These are phyloP conservation scores for Palythoa grandiflora DNA, from an alignment of 92 coral and sea anemone genomes.

Conservation along the genomic window DNA sequence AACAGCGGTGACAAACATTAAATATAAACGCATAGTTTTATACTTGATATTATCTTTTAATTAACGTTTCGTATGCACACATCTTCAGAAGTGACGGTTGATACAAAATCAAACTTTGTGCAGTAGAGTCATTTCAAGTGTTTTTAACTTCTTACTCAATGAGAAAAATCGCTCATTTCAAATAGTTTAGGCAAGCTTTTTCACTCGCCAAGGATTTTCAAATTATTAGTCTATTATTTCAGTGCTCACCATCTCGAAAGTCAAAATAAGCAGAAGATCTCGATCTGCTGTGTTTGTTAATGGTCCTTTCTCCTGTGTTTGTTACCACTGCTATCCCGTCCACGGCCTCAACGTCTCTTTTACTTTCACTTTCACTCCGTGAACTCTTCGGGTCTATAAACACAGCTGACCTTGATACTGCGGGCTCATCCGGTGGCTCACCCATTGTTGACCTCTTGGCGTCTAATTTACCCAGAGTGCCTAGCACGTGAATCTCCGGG, in stretches of 20 bases:
- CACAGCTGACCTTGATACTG: not conserved
- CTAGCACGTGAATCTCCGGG: slow-evolving; percentile 24
- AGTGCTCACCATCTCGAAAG: slow-evolving; percentile 34
- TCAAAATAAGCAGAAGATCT: not conserved
- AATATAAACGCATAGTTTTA: no score
- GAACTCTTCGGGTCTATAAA: not conserved
- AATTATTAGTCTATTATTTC: no score
- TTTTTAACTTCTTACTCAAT: no score
- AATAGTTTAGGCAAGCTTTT: no score
- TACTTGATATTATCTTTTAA: no score
- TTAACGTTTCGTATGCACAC: no score
- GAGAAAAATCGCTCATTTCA: no score
- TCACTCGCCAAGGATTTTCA: not conserved
- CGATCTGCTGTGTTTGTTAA: slow-evolving; percentile 25
- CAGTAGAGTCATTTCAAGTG: no score
- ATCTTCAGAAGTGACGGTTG: no score
- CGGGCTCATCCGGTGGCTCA: slow-evolving; percentile 19
- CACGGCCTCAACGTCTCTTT: slow-evolving; percentile 33
- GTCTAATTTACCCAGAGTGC: slow-evolving; percentile 32
- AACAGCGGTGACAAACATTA: no score
- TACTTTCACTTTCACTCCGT: slow-evolving; percentile 24
- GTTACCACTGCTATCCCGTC: slow-evolving; percentile 17
- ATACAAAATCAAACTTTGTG: no score
- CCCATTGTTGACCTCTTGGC: slow-evolving; percentile 16
- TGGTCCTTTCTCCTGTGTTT: not conserved